Base-by-base conservation (phyloP, 2,888 invertebrate genomes). In the Oscheius sp. region DNA sequence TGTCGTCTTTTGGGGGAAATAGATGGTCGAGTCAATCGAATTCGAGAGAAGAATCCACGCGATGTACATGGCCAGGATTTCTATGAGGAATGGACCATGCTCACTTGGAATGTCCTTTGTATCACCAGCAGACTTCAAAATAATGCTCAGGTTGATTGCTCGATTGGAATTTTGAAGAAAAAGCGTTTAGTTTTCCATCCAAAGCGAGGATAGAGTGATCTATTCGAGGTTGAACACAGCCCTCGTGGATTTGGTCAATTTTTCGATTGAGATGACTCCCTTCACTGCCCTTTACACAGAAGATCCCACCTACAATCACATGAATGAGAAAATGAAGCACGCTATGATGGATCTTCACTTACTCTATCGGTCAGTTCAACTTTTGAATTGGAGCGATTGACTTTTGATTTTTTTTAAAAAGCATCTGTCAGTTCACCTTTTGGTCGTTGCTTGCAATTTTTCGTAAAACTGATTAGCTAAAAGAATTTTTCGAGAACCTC, bases 11-110 rank as follows among this genome's bases (percentile, higher is more conserved):
- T 85, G 10, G 82, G 81, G 17, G 85, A 85, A 64, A 82, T 85
- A 42, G 84, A 84, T 65, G 79, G 78, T 3, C 75, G 85, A 23
- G 84, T 84, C 37, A 69, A 72, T 17, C 72, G 81, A 20, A 80
- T 84, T 73, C 74, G 77, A 45, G 74, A 75, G 55, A 20, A 52
- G 29, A 10, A 27, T 3, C 55, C 33, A 31, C 37, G 23, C 39
- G 50, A 64, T 25, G 65, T 65, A 4, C 34, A 25, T n/a, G 55
- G 34, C 27, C 75, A 76, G 63, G 77, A 82, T 53, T 81, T 83
- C 48, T 84, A 84, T 65, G 85, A 85, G 64, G 85, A 85, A 75
- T 85, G 85, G 85, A 82, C 85, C 23, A 83, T 85, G 82, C 65
- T 85, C 1, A 84, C 85, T 5, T 85, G 85, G 85, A 85, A 85